Evolutionary conservation across 2,888 invertebrate genomes (phyloP), one percentile per base, ranked within the genome.

Genomic region (Sinohyriopsis cumingii): DNA sequence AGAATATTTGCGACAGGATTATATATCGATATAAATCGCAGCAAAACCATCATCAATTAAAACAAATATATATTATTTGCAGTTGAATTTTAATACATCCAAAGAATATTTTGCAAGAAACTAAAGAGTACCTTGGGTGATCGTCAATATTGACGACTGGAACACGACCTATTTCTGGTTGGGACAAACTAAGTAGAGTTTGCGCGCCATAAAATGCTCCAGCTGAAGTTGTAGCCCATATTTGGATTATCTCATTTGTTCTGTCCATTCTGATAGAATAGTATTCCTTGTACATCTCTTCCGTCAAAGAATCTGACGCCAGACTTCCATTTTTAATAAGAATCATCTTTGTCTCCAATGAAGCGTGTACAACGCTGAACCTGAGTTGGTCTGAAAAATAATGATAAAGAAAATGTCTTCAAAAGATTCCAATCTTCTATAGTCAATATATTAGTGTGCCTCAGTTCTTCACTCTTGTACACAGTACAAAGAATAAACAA

Each of bases 131-230:
- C 76, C 87, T 77, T 25, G 83, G 83, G 18, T 66, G 69, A 69
- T 83, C 82, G 9, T 59, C 67, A 9, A 82, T 70, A 4, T 22
- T 56, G 28, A 73, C 64, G 22, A 66, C 20, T 15, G 62, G 65
- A 2, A 74, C 22, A 4, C 25, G 33, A 2, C 67, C 73, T 9
- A 20, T 55, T 19, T 63, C 55, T 19, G 64, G 63, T 19, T 73
- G 64, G 2, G 63, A 55, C 18, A 87, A 65, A 65, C 74, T 77
- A 6, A 84, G 72, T 2, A 86, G 66, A 20, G 82, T 78, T 68
- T 85, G 85, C 7, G 77, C 75, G 15, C 70, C 87, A 73, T 85
- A 83, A 69, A 86, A 83, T 12, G 82, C 79, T 3, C 87, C 87
- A 5, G 69, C 71, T 20, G 71, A 61, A 24, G 71, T 65, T 1